A percentile compares a stretch with the other conserved stretches of the same genome.
Conservation (phyloP, 2,888 invertebrate species). For the Nowickia ferox region DNA sequence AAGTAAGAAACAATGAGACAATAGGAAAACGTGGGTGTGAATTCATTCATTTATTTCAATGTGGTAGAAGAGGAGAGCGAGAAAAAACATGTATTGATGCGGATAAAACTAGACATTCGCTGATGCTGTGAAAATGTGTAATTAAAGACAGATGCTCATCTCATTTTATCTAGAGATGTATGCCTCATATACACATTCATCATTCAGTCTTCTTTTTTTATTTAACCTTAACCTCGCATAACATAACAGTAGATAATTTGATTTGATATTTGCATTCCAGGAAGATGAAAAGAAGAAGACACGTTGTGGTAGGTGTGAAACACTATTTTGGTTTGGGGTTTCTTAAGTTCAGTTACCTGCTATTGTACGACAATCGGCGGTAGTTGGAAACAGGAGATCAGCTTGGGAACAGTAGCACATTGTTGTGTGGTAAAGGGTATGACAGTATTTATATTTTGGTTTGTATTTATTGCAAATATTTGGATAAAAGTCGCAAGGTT, state of each 20-base stretch:
- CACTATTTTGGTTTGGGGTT: constrained; percentile 70
- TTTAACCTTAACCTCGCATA: constrained; percentile 68
- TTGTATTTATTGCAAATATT: constrained; percentile 81
- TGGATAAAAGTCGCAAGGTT: constrained; percentile 84
- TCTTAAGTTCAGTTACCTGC: constrained; percentile 85
- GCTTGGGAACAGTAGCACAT: constrained; percentile 85
- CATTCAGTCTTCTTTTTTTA: constrained; percentile 49
- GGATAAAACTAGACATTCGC: constrained; percentile 63
- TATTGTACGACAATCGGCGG: constrained; percentile 85
- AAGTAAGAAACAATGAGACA: constrained; percentile 32
- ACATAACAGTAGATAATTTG: constrained; percentile 63
- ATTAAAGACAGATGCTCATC: constrained; percentile 32
- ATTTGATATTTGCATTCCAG: constrained; percentile 69
- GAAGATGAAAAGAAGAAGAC: constrained; percentile 61
- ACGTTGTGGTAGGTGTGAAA: constrained; percentile 64
- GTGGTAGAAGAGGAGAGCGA: constrained; percentile 41
- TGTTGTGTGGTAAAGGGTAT: constrained; percentile 84
- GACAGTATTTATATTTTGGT: constrained; percentile 83
- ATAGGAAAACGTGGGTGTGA: constrained; percentile 68
- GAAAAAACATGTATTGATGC: constrained; percentile 66
- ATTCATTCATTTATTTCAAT: constrained; percentile 59
- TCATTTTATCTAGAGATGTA: constrained; percentile 57
- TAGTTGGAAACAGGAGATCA: constrained; percentile 81
- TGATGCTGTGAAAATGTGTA: constrained; percentile 51
- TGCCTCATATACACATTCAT: constrained; percentile 55